phyloP scores from a whole-genome alignment of 2,113 vertebrate genomes.

The Pogonocichla stellata region DNA sequence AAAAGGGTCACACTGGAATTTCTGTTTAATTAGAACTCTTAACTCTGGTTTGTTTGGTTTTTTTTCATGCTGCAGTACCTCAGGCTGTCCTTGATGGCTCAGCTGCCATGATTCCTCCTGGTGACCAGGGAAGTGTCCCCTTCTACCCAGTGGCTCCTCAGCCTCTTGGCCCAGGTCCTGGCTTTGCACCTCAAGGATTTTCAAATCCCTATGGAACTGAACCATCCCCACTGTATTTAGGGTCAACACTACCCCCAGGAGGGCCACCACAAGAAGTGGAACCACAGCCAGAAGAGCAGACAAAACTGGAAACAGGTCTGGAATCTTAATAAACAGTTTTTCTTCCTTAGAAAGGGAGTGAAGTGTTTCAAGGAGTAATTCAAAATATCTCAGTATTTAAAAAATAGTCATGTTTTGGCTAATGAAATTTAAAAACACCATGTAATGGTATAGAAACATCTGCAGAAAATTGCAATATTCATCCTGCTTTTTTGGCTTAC shows the following conservation, averaged over 20 bases:
- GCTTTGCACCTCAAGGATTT: slow-evolving; percentile 62
- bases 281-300: slow-evolving; percentile 46
- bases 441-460: neutral
- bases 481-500: neutral
- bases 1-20: neutral
- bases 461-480: neutral
- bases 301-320: slow-evolving; percentile 70
- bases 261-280: slow-evolving; percentile 41
- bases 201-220: slow-evolving; percentile 72
- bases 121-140: slow-evolving; percentile 66
- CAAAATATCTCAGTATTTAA: neutral
- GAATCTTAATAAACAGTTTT: neutral
- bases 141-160: slow-evolving; percentile 76
- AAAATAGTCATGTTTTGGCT: neutral
- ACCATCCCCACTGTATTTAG: slow-evolving; percentile 55
- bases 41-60: neutral
- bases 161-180: slow-evolving; percentile 37
- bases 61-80: slow-evolving; percentile 73
- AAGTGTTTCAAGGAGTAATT: neutral
- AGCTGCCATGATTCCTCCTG: slow-evolving; percentile 46
- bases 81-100: slow-evolving; percentile 77
- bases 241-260: slow-evolving; percentile 47
- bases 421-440: accelerated
- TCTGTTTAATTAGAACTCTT: neutral
- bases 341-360: neutral